Conservation (phyloP, 2,888 invertebrate genomes). For the Polyommatus iphigenia region DNA sequence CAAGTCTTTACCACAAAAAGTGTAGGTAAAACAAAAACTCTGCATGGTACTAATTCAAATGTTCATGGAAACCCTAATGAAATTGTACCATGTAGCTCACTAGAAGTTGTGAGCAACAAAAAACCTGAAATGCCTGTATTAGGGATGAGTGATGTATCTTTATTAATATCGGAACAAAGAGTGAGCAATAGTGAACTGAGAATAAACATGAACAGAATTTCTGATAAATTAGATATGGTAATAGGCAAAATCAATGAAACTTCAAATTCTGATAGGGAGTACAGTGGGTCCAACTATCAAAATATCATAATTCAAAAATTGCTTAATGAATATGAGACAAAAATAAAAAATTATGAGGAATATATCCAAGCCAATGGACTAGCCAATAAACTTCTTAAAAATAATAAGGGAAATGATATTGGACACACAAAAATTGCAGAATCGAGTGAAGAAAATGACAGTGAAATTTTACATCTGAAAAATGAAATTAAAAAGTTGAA, state of each 20-base stretch:
- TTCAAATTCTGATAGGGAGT: slow-evolving; percentile 43
- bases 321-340: slow-evolving; percentile 66
- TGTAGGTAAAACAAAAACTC: not conserved
- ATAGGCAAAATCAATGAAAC: slow-evolving; percentile 53
- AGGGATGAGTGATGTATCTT: slow-evolving; percentile 50
- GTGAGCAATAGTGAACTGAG: slow-evolving; percentile 66
- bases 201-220: slow-evolving; percentile 64
- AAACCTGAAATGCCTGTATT: slow-evolving; percentile 42
- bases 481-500: slow-evolving; percentile 48
- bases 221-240: slow-evolving; percentile 63
- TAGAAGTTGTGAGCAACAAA: slow-evolving; percentile 45
- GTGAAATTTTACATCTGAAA: slow-evolving; percentile 48
- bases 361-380: slow-evolving; percentile 50
- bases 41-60: not conserved
- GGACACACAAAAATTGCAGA: slow-evolving; percentile 33
- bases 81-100: slow-evolving; percentile 50
- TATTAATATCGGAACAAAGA: slow-evolving; percentile 66
- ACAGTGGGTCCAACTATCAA: slow-evolving; percentile 46
- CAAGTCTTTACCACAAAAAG: slow-evolving; percentile 39
- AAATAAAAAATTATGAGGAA: slow-evolving; percentile 66
- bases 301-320: slow-evolving; percentile 61
- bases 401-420: slow-evolving; percentile 26
- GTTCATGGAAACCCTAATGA: slow-evolving; percentile 41
- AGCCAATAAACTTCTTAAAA: slow-evolving; percentile 41
- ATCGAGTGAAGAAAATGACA: slow-evolving; percentile 47